Evolutionary conservation across 2,888 invertebrate species (phyloP).

Genomic region (Eilema griseolum): DNA sequence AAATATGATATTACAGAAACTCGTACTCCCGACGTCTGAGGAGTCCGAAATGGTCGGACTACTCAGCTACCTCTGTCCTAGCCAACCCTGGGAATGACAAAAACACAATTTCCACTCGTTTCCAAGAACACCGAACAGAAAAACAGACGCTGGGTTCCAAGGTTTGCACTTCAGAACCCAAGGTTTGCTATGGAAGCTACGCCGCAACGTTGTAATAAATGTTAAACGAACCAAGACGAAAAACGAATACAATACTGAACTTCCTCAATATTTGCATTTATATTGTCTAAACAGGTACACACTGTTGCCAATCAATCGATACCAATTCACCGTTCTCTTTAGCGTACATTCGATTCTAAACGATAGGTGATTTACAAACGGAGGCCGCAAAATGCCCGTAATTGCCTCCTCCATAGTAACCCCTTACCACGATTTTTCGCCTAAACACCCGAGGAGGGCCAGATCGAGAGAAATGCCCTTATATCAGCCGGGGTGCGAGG

Average conservation of each 20-base stretch:
- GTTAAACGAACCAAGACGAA: background rate
- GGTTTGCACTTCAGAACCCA: too few species aligned
- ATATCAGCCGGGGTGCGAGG: too few species aligned
- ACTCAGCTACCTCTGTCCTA: too few species aligned
- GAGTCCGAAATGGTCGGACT: too few species aligned
- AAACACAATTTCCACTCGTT: too few species aligned
- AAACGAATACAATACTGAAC: background rate
- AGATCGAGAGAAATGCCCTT: too few species aligned
- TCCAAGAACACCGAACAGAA: too few species aligned
- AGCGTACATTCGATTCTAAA: slow-evolving; percentile 20
- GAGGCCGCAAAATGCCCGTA: slow-evolving; percentile 25
- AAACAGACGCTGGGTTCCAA: too few species aligned
- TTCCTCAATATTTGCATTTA: background rate
- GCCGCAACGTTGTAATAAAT: background rate
- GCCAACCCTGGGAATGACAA: too few species aligned
- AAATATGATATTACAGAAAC: too few species aligned
- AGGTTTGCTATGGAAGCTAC: too few species aligned
- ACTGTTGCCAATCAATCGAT: slow-evolving; percentile 9
- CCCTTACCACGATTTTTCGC: background rate
- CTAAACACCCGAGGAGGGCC: background rate
- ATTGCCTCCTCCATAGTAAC: slow-evolving; percentile 31
- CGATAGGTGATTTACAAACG: slow-evolving; percentile 40
- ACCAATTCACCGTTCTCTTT: slow-evolving; percentile 31
- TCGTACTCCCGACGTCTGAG: too few species aligned
- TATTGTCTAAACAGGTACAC: background rate